A percentile compares a stretch with the other conserved stretches of the same genome.
These are phyloP conservation scores for Cephus sareptanus DNA, from an alignment of 2,888 invertebrate genomes.

Conservation along the genomic window DNA sequence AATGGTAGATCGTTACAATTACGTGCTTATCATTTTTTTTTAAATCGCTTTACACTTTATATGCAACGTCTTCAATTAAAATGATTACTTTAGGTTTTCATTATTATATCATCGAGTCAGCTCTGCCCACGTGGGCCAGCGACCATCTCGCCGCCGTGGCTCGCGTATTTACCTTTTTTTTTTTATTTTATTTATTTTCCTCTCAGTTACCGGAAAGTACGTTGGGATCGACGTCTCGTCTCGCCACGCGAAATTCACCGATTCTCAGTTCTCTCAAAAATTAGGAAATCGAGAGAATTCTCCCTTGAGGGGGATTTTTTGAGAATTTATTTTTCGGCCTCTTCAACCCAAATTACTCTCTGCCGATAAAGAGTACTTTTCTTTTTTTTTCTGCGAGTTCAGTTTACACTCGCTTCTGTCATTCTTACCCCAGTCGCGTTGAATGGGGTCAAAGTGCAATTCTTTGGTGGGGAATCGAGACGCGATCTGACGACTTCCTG, in stretches of 20 bases:
- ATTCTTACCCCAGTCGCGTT: neutral
- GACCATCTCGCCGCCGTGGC: conserved; percentile 49
- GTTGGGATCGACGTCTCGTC: neutral
- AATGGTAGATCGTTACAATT: conserved; percentile 35
- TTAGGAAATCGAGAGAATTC: neutral
- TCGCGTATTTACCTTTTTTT: conserved; percentile 22
- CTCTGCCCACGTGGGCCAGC: conserved; percentile 51
- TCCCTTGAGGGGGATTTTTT: neutral
- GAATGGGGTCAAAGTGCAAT: neutral
- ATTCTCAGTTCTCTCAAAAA: neutral
- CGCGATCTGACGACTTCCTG: neutral
- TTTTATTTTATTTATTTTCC: conserved; percentile 27
- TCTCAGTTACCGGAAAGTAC: conserved; percentile 17
- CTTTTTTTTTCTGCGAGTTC: neutral
- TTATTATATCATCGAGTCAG: conserved; percentile 28
- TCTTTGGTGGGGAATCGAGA: neutral
- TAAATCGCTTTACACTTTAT: neutral
- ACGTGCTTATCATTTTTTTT: conserved; percentile 27
- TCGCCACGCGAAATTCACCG: conserved; percentile 21
- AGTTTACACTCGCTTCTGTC: neutral
- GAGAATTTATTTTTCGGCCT: neutral
- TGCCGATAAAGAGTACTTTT: neutral
- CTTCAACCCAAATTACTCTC: neutral
- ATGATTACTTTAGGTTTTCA: conserved; percentile 24
- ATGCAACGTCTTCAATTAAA: conserved; percentile 10